phyloP scores from a whole-genome alignment of 2,797 vertebrate species.

The Hephaestus fuliginosus region DNA sequence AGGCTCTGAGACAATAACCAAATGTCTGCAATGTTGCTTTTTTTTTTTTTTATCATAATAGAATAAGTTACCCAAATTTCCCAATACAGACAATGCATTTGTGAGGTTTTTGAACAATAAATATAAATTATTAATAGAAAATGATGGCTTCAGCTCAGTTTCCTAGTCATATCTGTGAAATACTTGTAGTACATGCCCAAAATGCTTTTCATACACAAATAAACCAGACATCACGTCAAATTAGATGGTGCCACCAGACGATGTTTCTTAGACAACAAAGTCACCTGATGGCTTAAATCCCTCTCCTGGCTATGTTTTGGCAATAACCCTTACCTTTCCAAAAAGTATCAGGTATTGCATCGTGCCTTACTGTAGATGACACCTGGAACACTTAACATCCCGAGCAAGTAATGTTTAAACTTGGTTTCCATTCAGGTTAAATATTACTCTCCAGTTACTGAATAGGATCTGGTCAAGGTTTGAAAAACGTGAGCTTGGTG shows the following conservation, averaged over 20 bases:
- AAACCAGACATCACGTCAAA: background rate
- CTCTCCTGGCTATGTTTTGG: conserved; percentile 24
- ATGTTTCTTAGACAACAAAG: background rate
- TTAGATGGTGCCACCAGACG: background rate
- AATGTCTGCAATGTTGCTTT: background rate
- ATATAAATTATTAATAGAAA: background rate
- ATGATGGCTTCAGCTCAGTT: background rate
- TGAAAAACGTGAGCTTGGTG: background rate
- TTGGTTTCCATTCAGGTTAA: conserved; percentile 7
- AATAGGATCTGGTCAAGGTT: background rate
- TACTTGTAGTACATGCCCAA: no score
- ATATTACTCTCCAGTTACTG: conserved; percentile 1
- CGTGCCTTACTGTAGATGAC: background rate
- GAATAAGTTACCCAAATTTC: background rate
- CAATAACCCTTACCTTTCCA: conserved; percentile 38
- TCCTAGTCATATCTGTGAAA: background rate
- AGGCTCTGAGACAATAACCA: background rate
- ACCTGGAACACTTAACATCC: conserved; percentile 11
- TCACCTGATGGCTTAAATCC: background rate
- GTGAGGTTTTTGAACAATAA: background rate
- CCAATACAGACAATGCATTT: background rate
- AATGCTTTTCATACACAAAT: background rate
- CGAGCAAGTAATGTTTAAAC: background rate
- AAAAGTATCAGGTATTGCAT: conserved; percentile 32
- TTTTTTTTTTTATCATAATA: background rate